Evolutionary conservation across 2,888 invertebrate genomes (phyloP), one percentile per base, ranked within the genome.

Genomic region (Drosophila buzzatii): DNA sequence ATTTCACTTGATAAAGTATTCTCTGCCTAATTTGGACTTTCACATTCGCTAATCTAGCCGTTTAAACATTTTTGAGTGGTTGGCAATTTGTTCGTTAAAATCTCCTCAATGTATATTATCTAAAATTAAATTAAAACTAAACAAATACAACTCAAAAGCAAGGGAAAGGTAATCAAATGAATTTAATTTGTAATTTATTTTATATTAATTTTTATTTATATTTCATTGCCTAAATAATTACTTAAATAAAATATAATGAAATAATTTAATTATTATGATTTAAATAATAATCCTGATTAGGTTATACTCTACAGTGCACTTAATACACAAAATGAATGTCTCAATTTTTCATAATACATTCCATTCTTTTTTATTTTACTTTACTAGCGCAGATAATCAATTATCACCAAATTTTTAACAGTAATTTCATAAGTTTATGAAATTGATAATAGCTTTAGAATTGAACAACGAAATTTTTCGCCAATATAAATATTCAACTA

Each of bases 1-100:
- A 49, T 49, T 49, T 31, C 31, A n/a, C 31, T 49, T 49, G 6
- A 31, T 51, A 33, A 6, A 33, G 49, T 51, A 51, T 12, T 51
- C 12, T 7, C 18, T 33, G 0, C n/a, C 12, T 33, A 51, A 33
- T 18, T 33, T 33, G 2, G 0, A 12, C 31, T 51, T 33, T 51
- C 49, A 12, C 33, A 51, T 33, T 33, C 10, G 3, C 10, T 18
- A 33, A 49, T n/a, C 49, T 16, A 18, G 4, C 3, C 2, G 16
- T 2, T 47, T 8, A 27, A 47, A 27, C 3, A 1, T 45, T 23
- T 44, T 12, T 5, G 4, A 20, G 1, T 3, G 18, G 8, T 41
- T 18, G 18, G 1, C 14, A 45, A 7, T 23, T 23, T 2, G n/a
- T n/a, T 8, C 7, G 3, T 3, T 41, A 41, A 8, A 5, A n/a